phyloP scores from a whole-genome alignment of 2,113 vertebrate species.

The Eira barbara region DNA sequence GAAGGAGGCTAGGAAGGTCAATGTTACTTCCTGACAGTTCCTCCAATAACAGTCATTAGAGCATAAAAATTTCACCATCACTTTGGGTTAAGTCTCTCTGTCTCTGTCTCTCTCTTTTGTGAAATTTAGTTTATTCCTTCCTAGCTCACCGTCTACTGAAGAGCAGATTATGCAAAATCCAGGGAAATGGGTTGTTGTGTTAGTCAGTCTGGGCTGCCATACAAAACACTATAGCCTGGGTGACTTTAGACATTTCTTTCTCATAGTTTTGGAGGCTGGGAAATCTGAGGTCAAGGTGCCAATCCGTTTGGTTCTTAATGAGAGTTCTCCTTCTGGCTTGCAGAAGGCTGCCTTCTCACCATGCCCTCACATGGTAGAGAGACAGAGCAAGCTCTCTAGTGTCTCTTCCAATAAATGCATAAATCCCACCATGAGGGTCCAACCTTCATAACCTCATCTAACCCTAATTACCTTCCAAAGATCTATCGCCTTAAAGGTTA shows the following conservation, averaged over 20 bases:
- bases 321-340: neutral
- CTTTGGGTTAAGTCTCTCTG: neutral
- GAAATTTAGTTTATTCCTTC: neutral
- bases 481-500: neutral
- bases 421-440: neutral
- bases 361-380: neutral
- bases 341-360: neutral
- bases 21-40: neutral
- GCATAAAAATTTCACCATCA: neutral
- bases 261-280: neutral
- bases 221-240: neutral
- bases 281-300: neutral
- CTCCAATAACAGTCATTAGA: neutral
- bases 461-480: neutral
- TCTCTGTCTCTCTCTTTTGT: neutral
- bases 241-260: neutral
- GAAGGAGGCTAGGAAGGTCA: neutral
- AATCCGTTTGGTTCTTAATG: neutral
- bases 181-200: neutral
- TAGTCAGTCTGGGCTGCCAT: neutral
- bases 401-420: neutral
- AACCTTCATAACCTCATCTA: neutral
- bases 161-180: neutral
- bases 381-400: too few species aligned
- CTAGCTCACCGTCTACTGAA: neutral